Percentiles rank a stretch among this genome's conserved stretches.
Conservation (phyloP, 2,888 invertebrate genomes). For the Alsophila aescularia region DNA sequence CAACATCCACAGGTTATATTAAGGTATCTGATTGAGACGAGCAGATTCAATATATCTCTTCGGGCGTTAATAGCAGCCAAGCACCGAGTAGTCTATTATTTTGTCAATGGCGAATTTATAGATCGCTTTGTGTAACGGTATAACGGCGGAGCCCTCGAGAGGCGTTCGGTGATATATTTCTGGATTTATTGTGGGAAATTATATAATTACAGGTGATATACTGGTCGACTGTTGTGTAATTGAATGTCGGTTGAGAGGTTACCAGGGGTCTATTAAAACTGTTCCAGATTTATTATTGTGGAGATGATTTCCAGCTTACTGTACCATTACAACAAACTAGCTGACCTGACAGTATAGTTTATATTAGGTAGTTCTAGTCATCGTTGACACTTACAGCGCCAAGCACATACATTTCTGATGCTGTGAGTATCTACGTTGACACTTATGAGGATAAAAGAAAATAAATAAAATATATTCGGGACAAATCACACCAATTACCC, state of each 20-base stretch:
- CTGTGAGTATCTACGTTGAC: too few species aligned
- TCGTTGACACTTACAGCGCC: too few species aligned
- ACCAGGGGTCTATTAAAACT: too few species aligned
- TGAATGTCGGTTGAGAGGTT: neutral
- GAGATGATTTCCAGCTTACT: too few species aligned
- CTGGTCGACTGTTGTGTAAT: conserved; percentile 9
- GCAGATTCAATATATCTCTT: conserved; percentile 79
- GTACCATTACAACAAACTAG: too few species aligned
- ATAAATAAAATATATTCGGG: too few species aligned
- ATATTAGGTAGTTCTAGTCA: too few species aligned
- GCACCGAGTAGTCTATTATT: conserved; percentile 81
- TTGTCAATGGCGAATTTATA: conserved; percentile 82
- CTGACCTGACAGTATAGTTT: too few species aligned
- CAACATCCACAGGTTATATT: conserved; percentile 51
- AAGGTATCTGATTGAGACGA: conserved; percentile 82
- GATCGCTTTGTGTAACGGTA: conserved; percentile 74
- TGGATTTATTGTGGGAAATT: conserved; percentile 40
- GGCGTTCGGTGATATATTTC: conserved; percentile 29
- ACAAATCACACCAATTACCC: too few species aligned
- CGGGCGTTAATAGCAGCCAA: conserved; percentile 80
- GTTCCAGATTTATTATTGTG: too few species aligned
- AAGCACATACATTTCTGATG: too few species aligned
- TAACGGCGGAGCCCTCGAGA: conserved; percentile 31
- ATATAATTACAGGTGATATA: conserved; percentile 34
- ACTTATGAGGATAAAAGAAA: too few species aligned